Percentiles rank a stretch among this genome's conserved stretches.
These are phyloP conservation scores for Abrostola tripartita DNA, from an alignment of 2,888 invertebrate genomes.

Conservation along the genomic window DNA sequence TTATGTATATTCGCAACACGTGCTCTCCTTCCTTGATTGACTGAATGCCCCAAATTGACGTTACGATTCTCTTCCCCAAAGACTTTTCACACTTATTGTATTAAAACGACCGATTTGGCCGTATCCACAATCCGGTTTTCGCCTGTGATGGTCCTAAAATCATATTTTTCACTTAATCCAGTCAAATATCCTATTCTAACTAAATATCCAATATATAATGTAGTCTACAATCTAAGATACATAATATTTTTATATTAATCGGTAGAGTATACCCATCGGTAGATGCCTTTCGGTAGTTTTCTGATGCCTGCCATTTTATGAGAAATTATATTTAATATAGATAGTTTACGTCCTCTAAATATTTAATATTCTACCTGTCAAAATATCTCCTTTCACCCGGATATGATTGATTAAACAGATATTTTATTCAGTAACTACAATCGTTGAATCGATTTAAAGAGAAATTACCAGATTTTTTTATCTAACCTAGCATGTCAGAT, in stretches of 20 bases:
- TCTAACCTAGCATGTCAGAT: not conserved
- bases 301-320: not conserved
- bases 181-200: constrained; percentile 2
- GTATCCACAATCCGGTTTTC: not conserved
- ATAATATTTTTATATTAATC: not conserved
- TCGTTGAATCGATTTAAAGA: not conserved
- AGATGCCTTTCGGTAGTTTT: not conserved
- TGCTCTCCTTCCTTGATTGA: constrained; percentile 69
- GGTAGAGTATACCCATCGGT: no score
- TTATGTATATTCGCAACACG: constrained; percentile 50
- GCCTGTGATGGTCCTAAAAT: not conserved
- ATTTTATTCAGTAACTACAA: not conserved
- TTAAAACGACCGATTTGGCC: constrained; percentile 9
- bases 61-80: constrained; percentile 66
- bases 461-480: not conserved
- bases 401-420: no score
- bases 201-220: not conserved
- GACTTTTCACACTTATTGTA: constrained; percentile 58
- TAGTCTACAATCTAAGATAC: not conserved
- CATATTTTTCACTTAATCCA: not conserved
- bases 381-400: not conserved
- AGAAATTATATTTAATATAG: no score
- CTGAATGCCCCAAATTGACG: constrained; percentile 82
- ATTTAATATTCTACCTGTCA: not conserved
- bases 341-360: no score